Conservation (phyloP, 2,113 vertebrate species). For the Taxidea taxus region DNA sequence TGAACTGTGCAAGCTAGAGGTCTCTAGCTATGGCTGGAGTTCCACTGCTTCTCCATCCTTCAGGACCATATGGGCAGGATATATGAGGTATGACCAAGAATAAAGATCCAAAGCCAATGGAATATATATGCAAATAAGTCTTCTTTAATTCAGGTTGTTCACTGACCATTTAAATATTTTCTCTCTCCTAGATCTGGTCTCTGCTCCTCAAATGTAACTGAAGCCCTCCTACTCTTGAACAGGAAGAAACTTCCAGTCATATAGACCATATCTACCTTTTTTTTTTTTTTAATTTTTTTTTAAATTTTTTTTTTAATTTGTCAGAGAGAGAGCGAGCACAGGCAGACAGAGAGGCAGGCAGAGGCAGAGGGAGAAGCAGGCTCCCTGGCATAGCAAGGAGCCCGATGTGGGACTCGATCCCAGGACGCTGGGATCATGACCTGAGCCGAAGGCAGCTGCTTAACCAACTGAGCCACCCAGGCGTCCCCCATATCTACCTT, state of each 20-base stretch:
- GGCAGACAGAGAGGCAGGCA: too few relatives aligned
- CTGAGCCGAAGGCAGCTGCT: too few relatives aligned
- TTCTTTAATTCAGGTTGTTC: background rate
- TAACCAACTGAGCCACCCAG: too few relatives aligned
- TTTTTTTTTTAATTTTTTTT: too few relatives aligned
- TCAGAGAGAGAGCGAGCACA: too few relatives aligned
- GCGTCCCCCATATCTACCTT: background rate
- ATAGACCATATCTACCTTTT: background rate
- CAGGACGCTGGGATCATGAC: too few relatives aligned
- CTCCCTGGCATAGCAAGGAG: too few relatives aligned
- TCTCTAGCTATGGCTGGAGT: background rate
- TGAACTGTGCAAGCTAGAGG: background rate
- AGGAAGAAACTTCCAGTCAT: background rate
- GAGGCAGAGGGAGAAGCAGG: too few relatives aligned
- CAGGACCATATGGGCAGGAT: background rate
- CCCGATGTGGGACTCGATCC: too few relatives aligned
- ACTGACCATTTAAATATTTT: background rate
- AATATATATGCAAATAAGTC: background rate
- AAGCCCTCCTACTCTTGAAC: background rate
- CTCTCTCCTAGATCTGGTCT: background rate
- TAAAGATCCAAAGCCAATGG: background rate
- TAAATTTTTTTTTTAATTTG: too few relatives aligned
- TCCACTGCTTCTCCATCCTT: background rate
- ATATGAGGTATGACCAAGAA: background rate
- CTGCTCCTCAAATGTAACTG: background rate